Percentiles rank a stretch among this genome's conserved stretches.
Conservation (phyloP, 1,140 invertebrate genomes). For the Aleiodes sp. region DNA sequence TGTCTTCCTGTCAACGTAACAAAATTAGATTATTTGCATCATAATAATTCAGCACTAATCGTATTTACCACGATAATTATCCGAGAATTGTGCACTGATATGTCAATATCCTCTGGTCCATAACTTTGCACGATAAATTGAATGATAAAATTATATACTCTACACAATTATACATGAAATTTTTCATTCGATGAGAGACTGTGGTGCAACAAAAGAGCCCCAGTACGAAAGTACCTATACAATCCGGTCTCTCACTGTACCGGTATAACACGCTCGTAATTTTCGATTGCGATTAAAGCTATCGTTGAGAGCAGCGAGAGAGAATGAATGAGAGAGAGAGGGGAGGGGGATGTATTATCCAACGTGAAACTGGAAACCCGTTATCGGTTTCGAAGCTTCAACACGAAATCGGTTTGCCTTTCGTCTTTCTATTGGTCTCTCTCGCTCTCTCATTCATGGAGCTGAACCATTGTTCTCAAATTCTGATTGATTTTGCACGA, state of each 20-base stretch:
- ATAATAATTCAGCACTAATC: not conserved
- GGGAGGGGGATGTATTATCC: conserved; percentile 9
- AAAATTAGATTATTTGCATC: not conserved
- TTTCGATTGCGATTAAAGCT: conserved; percentile 36
- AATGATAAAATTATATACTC: conserved; percentile 5
- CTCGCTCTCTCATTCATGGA: not conserved
- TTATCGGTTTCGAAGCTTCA: conserved; percentile 17
- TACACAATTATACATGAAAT: not conserved
- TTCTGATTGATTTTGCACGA: not conserved
- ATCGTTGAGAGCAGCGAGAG: conserved; percentile 17
- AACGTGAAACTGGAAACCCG: conserved; percentile 7
- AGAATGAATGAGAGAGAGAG: not conserved
- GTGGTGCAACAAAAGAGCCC: not conserved
- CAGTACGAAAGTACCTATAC: conserved; percentile 10
- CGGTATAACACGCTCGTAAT: conserved; percentile 26
- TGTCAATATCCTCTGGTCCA: not conserved
- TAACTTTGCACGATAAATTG: not conserved
- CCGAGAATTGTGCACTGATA: not conserved
- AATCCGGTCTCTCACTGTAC: not conserved
- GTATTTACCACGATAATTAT: not conserved
- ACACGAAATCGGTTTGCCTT: conserved; percentile 27
- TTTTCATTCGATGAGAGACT: not conserved
- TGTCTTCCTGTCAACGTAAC: not conserved
- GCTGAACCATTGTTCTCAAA: not conserved
- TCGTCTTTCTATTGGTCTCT: not conserved